Evolutionary conservation across 1,140 invertebrate genomes (phyloP), one percentile per base, ranked within the genome.

Genomic region (Drosophila ironensis): DNA sequence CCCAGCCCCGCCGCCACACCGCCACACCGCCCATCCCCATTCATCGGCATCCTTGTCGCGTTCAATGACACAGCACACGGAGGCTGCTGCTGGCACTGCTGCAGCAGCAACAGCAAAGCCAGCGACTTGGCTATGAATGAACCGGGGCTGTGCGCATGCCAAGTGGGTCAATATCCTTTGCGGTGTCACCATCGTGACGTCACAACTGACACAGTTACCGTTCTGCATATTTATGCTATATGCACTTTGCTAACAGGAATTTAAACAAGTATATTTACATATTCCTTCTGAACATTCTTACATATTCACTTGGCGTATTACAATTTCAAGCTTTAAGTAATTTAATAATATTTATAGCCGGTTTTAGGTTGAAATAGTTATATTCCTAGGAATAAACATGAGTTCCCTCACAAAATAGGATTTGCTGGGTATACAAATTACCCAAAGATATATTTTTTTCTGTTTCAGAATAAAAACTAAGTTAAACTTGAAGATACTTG

Each of bases 81-180:
- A 20, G 35, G 22, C 33, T 44, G 37, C 47, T 41, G 11, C 33
- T 25, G 40, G 14, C 27, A 16, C 33, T 44, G 37, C 47, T 41
- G 11, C 33, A 25, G 40, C 47, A 50, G 30, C 28, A 47, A 8
- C 60, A 22, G 16, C 57, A 35, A 30, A 14, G 6, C 25, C 19
- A 38, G 22, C 52, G 51, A 17, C 20, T n/a, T 63, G 35, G 59
- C 47, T 42, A 81, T 81, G 76, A 81, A 73, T 80, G 76, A 88
- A 80, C 35, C 35, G 44, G 28, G 44, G 33, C 30, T 80, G 6
- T 84, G 80, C 74, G 80, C 80, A 86, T 86, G 80, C 66, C 68
- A 64, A 80, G 40, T 86, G 61, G 80, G 74, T 86, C 80, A 86
- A 86, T 61, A 80, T 47, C 72, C 81, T 80, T 54, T 45, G 70